Evolutionary conservation across 1,140 invertebrate species (phyloP), one percentile per base, ranked within the genome.

Genomic region (Luehdorfia chinensis): DNA sequence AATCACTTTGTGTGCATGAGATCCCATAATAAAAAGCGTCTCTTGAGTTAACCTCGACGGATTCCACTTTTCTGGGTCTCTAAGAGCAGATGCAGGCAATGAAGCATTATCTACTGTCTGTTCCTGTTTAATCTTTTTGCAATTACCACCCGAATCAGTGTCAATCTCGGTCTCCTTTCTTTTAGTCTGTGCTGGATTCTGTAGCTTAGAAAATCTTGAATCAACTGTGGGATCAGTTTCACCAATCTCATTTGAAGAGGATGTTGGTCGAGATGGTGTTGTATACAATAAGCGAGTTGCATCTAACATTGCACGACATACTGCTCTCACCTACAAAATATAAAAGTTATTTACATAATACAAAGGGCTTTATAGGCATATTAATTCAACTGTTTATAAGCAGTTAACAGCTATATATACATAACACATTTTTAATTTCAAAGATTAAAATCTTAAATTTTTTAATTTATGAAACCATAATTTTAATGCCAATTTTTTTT

Each of bases 11-110:
- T 91, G 91, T 14, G 90, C 90, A 75, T 93, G 92, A 55, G 93
- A 92, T 27, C 93, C 93, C 92, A 95, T 93, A 27, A 95, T 92
- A 84, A 95, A 95, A 23, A 91, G 59, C 1, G 93, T 94, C 8
- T 93, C 90, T 27, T 89, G 72, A 18, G 80, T 90, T 2, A 95
- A 79, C 61, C 93, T 84, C 1, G 89, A 88, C n/a, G 93, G 90
- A 72, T 94, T 91, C 93, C 93, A 95, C 78, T 93, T 93, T 4
- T 87, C 84, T 0, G 83, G 81, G 44, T 86, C 83, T 41, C 78
- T 65, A 0, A 78, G 13, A 1, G 72, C 70, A 1, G 79, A 71
- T 1, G 79, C 7, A 6, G 79, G 83, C 9, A 78, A 78, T 8
- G 68, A 62, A 0, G 52, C 65, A 47, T 72, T 75, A 18, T 78